Conservation (phyloP, 2,797 vertebrate genomes). For the Micropoecilia bifurca region DNA sequence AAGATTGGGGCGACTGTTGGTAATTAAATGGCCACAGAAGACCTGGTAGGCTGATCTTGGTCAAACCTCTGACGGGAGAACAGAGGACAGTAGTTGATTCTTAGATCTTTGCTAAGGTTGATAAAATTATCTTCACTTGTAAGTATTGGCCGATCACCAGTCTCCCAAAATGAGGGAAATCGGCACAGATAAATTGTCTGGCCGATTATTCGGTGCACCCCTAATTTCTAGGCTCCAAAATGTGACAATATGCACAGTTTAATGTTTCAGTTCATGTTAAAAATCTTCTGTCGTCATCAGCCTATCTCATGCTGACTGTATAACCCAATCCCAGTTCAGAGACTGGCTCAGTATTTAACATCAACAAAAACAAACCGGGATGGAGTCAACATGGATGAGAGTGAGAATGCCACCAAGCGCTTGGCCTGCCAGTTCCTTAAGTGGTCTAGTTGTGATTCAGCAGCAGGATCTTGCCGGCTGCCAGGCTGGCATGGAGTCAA, state of each 20-base stretch:
- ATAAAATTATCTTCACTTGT: too few species aligned
- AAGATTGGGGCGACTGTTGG: too few species aligned
- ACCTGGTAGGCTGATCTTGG: too few species aligned
- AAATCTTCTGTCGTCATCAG: background rate
- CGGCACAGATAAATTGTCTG: too few species aligned
- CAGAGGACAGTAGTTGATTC: too few species aligned
- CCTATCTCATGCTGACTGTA: background rate
- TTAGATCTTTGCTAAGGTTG: too few species aligned
- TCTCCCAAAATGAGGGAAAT: too few species aligned
- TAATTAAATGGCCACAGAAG: too few species aligned
- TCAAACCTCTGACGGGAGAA: too few species aligned
- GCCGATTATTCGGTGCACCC: too few species aligned
- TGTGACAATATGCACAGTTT: background rate
- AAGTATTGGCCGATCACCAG: too few species aligned
- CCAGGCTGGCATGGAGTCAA: conserved; percentile 78
- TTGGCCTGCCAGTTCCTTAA: conserved; percentile 72
- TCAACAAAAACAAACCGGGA: conserved; percentile 36
- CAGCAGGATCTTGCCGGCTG: conserved; percentile 72
- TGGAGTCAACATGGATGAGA: conserved; percentile 64
- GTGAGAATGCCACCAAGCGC: conserved; percentile 72
- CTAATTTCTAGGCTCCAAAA: background rate
- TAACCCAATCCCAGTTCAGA: conserved; percentile 34
- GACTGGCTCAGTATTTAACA: conserved; percentile 32
- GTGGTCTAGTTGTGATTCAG: conserved; percentile 83
- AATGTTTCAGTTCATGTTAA: background rate